Evolutionary conservation across 2,888 invertebrate genomes (phyloP), one percentile per base, ranked within the genome.

Genomic region (Matsumyia berberina): DNA sequence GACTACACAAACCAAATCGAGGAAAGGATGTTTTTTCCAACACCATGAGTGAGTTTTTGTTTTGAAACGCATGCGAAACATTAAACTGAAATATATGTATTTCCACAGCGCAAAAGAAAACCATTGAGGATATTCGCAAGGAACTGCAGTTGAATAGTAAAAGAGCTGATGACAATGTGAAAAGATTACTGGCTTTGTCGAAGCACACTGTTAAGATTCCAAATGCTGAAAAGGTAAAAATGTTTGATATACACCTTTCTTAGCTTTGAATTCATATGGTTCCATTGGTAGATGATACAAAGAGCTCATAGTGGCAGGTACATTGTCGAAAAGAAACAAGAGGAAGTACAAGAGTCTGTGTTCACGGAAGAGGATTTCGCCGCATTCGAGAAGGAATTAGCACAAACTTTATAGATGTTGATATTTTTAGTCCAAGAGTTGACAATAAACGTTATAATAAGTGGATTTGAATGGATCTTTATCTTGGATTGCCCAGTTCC

Each of bases 281-380:
- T 5, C 11, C 5, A 19, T 49, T 24, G 24, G 2, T 5, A 85
- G 85, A 80, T 85, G 42, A 8, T 74, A 0, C 15, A 46, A 37
- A 33, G 80, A 29, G 70, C 35, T 4, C 64, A 70, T n/a, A 46
- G 17, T 9, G 70, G 76, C 4, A 60, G 67, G 12, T 85, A 80
- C 15, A 15, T 66, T 17, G 35, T 80, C 3, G 58, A 64, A 17
- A 42, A 19, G 12, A 17, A 79, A 42, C 49, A 55, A 0, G 78
- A 39, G 7, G 74, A 69, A 6, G 66, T 62, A 19, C 57, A 66
- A 29, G 80, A 85, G 46, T 85, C 85, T 0, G n/a, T 79, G 11
- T 85, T 74, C 42, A 85, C 85, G 4, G 85, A 85, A 24, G 80
- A 79, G 37, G 85, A 85, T 19, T 85, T 85, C 15, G 80, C 74